Percentiles rank a stretch among this genome's conserved stretches.
Conservation (phyloP, 1,140 invertebrate species). For the Ephestia elutella region DNA sequence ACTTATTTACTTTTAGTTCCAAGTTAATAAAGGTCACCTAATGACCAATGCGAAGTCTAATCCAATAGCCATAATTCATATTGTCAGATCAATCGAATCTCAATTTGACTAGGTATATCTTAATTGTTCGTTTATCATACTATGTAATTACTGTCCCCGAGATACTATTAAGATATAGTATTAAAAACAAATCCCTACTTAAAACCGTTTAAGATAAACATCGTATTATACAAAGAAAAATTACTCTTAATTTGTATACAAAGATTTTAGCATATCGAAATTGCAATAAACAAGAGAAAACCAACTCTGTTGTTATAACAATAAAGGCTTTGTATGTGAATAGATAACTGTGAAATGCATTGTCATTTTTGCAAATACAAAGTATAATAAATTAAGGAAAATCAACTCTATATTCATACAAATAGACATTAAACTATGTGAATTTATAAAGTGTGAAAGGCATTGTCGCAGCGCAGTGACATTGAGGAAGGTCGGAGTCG, state of each 20-base stretch:
- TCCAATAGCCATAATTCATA: not conserved
- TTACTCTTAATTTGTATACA: not conserved
- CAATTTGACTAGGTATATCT: not conserved
- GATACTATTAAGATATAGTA: not conserved
- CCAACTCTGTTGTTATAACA: slow-evolving; percentile 17
- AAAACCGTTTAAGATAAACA: not conserved
- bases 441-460: slow-evolving; percentile 17
- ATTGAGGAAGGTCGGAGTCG: slow-evolving; percentile 37
- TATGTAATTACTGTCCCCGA: not conserved
- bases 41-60: not conserved
- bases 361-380: too few relatives aligned
- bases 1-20: too few relatives aligned
- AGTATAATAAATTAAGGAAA: too few relatives aligned
- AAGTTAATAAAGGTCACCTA: too few relatives aligned
- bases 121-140: not conserved
- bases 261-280: not conserved
- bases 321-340: slow-evolving; percentile 11
- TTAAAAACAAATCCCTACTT: not conserved
- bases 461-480: slow-evolving; percentile 37
- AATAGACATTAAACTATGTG: too few relatives aligned
- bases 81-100: not conserved
- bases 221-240: not conserved
- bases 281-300: slow-evolving; percentile 10
- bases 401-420: too few relatives aligned
- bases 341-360: slow-evolving; percentile 22